Base-by-base conservation (phyloP, 2,113 vertebrate genomes). In the Dinomys branickii region DNA sequence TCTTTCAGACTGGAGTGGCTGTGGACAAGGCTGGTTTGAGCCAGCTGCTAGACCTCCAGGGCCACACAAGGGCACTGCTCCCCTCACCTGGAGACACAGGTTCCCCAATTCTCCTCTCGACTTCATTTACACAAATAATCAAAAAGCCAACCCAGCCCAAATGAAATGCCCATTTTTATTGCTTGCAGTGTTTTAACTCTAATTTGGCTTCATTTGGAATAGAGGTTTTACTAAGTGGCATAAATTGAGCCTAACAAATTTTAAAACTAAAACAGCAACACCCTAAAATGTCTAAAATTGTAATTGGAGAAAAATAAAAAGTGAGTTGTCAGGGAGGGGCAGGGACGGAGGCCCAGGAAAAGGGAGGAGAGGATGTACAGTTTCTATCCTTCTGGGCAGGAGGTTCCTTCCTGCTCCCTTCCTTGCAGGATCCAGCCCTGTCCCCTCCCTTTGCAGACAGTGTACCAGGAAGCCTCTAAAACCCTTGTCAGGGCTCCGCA, bases 191-290 rank as follows among this genome's bases (percentile, higher is more conserved):
- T 96, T 97, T 96, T 95, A 95, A 90, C 94, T 97, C 88, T 95
- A 96, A 97, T 98, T 97, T 97, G 96, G 94, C 95, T 96, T 97
- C 90, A 90, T 98, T 97, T 97, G 95, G 95, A 97, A 97, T 96
- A 96, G 97, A 98, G 97, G 97, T 97, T 98, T 97, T 97, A 97
- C 97, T 97, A 97, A 98, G 97, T 97, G 97, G 97, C 97, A 98
- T 97, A 97, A 98, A 98, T 97, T 97, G 97, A 98, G 96, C 97
- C 95, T 97, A 97, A 98, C 97, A 97, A 98, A 97, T 96, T 97
- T 97, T 95, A 98, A 97, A 97, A 96, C 95, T 85, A 91, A 98
- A 97, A 94, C 97, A 96, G 96, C 95, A 98, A 88, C 95, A 97
- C 92, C 96, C 92, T 95, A 94, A 50, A 97, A 97, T 86, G 95